Base-by-base conservation (phyloP, 2,797 vertebrate species). In the Eulemur rubriventer region DNA sequence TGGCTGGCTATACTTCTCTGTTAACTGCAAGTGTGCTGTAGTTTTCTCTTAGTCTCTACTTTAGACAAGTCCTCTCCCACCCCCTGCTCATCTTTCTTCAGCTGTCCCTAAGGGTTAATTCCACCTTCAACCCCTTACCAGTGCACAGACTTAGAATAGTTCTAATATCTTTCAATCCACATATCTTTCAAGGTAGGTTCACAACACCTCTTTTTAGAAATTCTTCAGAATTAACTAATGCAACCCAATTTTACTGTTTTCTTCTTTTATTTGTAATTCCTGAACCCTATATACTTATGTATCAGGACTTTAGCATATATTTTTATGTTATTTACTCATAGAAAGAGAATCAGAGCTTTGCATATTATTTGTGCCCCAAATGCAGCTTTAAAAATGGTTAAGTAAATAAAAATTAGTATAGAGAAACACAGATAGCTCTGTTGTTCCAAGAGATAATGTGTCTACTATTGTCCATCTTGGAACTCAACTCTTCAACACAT, bases 241-340 rank as follows among this genome's bases (percentile, higher is more conserved):
- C 48, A 88, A 80, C 28, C 5, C 41, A 79, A 24, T 69, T 59
- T 83, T 70, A 72, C 20, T 59, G 52, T 43, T 84, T 85, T 70
- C 30, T 67, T 24, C n/a, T 89, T 94, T 72, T 35, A 80, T 52
- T 73, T 59, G 4, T 89, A 72, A 72, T 43, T 28, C 16, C 28
- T 83, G n/a, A 84, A 69, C 16, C 10, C 11, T 81, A 61, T 20
- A 79, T 2, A 52, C 30, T 86, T 69, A 52, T 13, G 1, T 67
- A 41, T 96, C 70, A 67, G 67, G 52, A 72, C 22, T 80, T 69
- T 43, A 81, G 26, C 24, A 67, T 65, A n/a, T 18, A 46, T 61
- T 95, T 89, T 86, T 48, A 69, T 52, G 2, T 43, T 91, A 82
- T 75, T 69, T 94, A 63, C 17, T 86, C 33, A 82, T 14, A 94